These are phyloP conservation scores for Cheilosia vernalis DNA, from an alignment of 2,888 invertebrate species.

Conservation along the genomic window DNA sequence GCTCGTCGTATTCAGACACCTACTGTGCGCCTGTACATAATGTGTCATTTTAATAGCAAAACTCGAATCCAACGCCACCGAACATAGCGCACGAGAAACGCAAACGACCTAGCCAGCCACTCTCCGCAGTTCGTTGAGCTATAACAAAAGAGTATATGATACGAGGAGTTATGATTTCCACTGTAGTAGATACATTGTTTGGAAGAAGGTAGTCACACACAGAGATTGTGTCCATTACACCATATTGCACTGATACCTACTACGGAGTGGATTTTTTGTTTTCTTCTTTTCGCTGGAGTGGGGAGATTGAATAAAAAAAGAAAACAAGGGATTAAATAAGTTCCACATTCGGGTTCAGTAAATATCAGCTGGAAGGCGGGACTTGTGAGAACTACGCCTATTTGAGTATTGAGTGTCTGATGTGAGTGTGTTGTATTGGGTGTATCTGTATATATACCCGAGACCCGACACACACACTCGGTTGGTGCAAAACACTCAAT, in stretches of 20 bases:
- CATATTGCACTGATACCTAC: constrained; percentile 62
- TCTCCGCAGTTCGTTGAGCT: constrained; percentile 56
- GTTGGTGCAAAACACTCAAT: constrained; percentile 4
- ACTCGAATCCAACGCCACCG: constrained; percentile 11
- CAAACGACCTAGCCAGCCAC: constrained; percentile 59
- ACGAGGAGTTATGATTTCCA: constrained; percentile 51
- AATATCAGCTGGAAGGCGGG: constrained; percentile 1
- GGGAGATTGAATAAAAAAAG: background rate
- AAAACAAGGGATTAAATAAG: constrained; percentile 20
- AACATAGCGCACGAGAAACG: constrained; percentile 9
- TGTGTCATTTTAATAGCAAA: constrained; percentile 82
- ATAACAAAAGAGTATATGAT: constrained; percentile 64
- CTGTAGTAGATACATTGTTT: constrained; percentile 52
- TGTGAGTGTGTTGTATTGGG: constrained; percentile 2
- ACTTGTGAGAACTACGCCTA: constrained; percentile 3
- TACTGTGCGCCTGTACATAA: constrained; percentile 79
- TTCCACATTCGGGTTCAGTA: background rate
- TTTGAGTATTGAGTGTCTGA: constrained; percentile 49
- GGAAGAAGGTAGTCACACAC: constrained; percentile 47
- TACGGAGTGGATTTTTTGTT: constrained; percentile 22
- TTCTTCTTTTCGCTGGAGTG: constrained; percentile 4
- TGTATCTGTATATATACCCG: background rate
- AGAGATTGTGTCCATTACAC: constrained; percentile 64
- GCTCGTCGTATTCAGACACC: constrained; percentile 48
- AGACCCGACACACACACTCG: too few relatives aligned